Percentiles rank a stretch among this genome's conserved stretches.
These are phyloP conservation scores for Neoitamus cyanurus DNA, from an alignment of 2,888 invertebrate genomes.

Conservation along the genomic window DNA sequence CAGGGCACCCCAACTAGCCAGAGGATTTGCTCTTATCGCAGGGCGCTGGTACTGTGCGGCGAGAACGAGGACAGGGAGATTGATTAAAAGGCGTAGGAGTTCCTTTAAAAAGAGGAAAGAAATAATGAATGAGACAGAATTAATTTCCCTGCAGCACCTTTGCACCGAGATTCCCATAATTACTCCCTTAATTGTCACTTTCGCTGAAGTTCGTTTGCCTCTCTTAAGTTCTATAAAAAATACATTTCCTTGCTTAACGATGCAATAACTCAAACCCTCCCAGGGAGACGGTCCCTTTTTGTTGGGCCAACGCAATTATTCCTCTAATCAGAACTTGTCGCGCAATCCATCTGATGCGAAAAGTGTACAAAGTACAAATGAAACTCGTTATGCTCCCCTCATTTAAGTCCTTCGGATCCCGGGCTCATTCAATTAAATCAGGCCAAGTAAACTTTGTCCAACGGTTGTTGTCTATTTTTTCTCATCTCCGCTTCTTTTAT, in stretches of 20 bases:
- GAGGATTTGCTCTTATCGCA: background rate
- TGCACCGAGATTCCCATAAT: slow-evolving; percentile 29
- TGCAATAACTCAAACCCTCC: slow-evolving; percentile 8
- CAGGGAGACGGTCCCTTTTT: background rate
- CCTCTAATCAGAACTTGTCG: background rate
- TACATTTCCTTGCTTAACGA: slow-evolving; percentile 6
- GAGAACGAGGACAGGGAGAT: background rate
- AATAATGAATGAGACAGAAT: slow-evolving; percentile 26
- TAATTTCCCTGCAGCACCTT: slow-evolving; percentile 39
- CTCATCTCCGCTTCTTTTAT: too few relatives aligned
- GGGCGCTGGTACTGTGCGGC: background rate
- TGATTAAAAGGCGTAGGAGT: slow-evolving; percentile 24
- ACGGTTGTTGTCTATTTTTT: too few relatives aligned
- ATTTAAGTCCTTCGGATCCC: background rate
- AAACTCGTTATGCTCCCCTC: background rate
- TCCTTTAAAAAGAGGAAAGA: background rate
- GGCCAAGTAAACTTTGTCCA: background rate
- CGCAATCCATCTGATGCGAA: background rate
- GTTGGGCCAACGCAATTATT: background rate
- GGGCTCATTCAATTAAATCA: background rate
- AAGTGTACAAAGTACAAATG: background rate
- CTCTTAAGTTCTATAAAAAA: slow-evolving; percentile 20
- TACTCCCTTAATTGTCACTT: slow-evolving; percentile 33
- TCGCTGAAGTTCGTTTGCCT: slow-evolving; percentile 13
- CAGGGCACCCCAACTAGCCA: background rate